Conservation (phyloP, 2,113 vertebrate genomes). For the Pyrgilauda ruficollis region DNA sequence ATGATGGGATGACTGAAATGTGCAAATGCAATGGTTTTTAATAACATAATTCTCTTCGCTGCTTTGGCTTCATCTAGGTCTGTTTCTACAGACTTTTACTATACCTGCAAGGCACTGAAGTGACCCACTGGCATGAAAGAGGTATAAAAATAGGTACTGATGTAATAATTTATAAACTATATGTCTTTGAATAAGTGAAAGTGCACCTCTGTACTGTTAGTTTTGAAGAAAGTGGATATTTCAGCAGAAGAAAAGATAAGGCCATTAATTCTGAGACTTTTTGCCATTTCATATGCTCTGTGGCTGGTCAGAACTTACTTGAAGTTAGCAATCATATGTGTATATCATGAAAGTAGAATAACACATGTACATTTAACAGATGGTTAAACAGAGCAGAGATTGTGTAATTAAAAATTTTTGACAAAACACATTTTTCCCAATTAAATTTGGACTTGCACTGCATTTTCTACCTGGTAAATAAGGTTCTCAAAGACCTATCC, state of each 20-base stretch:
- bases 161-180: neutral
- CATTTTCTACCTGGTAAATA: neutral
- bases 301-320: neutral
- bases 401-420: neutral
- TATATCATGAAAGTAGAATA: neutral
- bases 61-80: neutral
- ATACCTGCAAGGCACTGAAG: neutral
- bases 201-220: neutral
- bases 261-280: neutral
- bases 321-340: neutral
- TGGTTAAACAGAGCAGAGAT: neutral
- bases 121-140: neutral
- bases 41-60: neutral
- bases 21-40: neutral
- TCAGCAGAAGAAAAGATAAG: neutral
- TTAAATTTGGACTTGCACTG: neutral
- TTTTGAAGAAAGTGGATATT: neutral
- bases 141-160: neutral
- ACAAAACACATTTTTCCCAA: neutral
- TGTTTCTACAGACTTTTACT: neutral
- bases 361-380: neutral
- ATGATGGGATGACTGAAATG: neutral
- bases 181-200: neutral
- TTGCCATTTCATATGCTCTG: neutral
- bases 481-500: neutral